Evolutionary conservation across 2,888 invertebrate species (phyloP).

Genomic region (Orthonevra nobilis): DNA sequence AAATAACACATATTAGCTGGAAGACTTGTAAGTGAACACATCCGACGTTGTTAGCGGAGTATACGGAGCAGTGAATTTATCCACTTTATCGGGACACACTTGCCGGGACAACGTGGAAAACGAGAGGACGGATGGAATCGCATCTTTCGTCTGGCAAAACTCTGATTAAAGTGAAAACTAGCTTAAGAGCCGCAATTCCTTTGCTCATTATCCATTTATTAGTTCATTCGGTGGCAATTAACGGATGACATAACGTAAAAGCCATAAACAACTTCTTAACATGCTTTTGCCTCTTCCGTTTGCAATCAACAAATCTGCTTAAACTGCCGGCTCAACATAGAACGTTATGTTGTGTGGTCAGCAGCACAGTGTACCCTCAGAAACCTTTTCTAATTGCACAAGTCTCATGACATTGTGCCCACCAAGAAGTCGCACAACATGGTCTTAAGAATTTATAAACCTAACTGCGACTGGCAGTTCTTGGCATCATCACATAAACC

Average conservation of each 20-base stretch:
- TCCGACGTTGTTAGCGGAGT: too few relatives aligned
- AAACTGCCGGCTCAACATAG: slow-evolving; percentile 8
- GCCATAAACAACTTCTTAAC: slow-evolving; percentile 8
- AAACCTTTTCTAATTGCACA: neutral
- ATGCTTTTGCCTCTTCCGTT: slow-evolving; percentile 13
- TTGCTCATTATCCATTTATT: too few relatives aligned
- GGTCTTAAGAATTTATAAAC: slow-evolving; percentile 1
- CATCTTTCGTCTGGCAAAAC: too few relatives aligned
- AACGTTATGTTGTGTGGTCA: slow-evolving; percentile 23
- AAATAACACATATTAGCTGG: too few relatives aligned
- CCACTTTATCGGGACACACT: too few relatives aligned
- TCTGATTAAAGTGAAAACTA: too few relatives aligned
- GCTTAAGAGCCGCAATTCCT: too few relatives aligned
- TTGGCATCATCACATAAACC: neutral
- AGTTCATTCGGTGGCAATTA: too few relatives aligned
- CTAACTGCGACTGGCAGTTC: slow-evolving; percentile 1
- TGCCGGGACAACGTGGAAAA: too few relatives aligned
- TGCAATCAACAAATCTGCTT: slow-evolving; percentile 10
- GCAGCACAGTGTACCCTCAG: slow-evolving; percentile 9
- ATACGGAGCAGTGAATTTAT: too few relatives aligned
- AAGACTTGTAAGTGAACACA: too few relatives aligned
- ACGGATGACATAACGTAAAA: slow-evolving; percentile 5
- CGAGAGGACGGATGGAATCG: too few relatives aligned
- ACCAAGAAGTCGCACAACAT: slow-evolving; percentile 30
- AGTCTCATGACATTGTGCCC: slow-evolving; percentile 12